Conservation (phyloP, 2,113 vertebrate genomes). For the Syrmaticus mikado region DNA sequence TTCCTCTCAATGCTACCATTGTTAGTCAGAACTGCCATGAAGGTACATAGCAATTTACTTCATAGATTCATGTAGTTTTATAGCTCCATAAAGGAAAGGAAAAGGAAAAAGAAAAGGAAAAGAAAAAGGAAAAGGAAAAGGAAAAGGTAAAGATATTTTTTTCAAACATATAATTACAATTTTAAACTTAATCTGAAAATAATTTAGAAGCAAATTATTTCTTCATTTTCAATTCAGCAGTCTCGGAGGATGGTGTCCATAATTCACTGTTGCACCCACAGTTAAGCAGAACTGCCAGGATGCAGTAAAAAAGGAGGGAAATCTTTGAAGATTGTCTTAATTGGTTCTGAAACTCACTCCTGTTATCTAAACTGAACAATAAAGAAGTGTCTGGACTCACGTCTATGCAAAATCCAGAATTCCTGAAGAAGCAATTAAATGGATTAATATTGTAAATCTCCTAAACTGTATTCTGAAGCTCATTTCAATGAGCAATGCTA, state of each 20-base stretch:
- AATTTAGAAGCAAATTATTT: background rate
- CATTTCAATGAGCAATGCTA: conserved; percentile 57
- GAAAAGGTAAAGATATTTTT: background rate
- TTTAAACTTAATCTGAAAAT: background rate
- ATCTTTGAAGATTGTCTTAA: conserved; percentile 43
- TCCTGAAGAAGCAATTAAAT: conserved; percentile 70
- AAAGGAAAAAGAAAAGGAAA: too few species aligned
- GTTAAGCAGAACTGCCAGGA: conserved; percentile 45
- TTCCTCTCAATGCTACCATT: background rate
- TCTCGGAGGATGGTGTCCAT: background rate
- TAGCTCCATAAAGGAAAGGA: background rate
- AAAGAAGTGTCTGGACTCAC: conserved; percentile 42
- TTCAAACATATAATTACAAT: background rate
- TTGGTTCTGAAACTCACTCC: conserved; percentile 49
- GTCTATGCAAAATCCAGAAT: conserved; percentile 33
- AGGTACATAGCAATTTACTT: background rate
- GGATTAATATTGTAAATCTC: conserved; percentile 59
- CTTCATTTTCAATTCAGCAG: background rate
- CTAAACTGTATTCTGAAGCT: conserved; percentile 58
- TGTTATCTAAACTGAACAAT: conserved; percentile 63
- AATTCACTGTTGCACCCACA: background rate
- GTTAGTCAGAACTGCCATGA: background rate
- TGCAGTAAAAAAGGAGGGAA: background rate
- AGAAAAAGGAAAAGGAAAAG: too few species aligned
- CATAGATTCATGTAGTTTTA: background rate